Conservation (phyloP, 2,888 invertebrate genomes). For the Andrena bucephala region DNA sequence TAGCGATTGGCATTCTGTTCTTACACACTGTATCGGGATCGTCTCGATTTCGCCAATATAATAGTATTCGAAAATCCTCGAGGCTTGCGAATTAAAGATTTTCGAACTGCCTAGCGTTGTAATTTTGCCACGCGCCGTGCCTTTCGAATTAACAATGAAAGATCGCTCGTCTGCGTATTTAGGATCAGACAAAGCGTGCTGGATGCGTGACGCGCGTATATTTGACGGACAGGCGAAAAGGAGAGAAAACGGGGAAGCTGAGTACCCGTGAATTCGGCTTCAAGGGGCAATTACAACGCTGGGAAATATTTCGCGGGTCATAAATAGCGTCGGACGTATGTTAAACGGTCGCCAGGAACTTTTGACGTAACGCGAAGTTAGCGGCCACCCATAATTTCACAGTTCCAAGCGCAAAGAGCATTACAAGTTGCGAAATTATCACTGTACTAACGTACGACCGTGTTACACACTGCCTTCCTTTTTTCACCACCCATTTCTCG, state of each 20-base stretch:
- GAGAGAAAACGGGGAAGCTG: slow-evolving; percentile 12
- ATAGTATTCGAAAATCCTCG: no score
- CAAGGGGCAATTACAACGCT: slow-evolving; percentile 67
- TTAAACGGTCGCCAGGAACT: slow-evolving; percentile 69
- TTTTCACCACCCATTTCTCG: slow-evolving; percentile 1
- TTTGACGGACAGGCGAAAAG: slow-evolving; percentile 16
- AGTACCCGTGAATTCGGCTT: slow-evolving; percentile 57
- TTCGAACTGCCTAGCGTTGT: no score
- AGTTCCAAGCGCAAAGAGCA: slow-evolving; percentile 62
- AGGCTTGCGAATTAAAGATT: no score
- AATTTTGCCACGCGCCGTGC: background rate
- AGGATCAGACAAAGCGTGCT: slow-evolving; percentile 16
- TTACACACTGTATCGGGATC: no score
- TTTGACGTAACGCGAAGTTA: slow-evolving; percentile 70
- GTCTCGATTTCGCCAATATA: no score
- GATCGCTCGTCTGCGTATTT: background rate
- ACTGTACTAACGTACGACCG: slow-evolving; percentile 43
- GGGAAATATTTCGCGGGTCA: slow-evolving; percentile 65
- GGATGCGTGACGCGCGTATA: slow-evolving; percentile 13
- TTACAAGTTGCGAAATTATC: slow-evolving; percentile 67
- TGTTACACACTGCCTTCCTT: slow-evolving; percentile 19
- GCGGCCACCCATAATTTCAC: slow-evolving; percentile 63
- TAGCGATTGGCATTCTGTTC: no score
- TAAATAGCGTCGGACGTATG: slow-evolving; percentile 68
- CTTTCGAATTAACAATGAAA: background rate